Base-by-base conservation (phyloP, 2,113 vertebrate genomes). In the Hyperopisus bebe region DNA sequence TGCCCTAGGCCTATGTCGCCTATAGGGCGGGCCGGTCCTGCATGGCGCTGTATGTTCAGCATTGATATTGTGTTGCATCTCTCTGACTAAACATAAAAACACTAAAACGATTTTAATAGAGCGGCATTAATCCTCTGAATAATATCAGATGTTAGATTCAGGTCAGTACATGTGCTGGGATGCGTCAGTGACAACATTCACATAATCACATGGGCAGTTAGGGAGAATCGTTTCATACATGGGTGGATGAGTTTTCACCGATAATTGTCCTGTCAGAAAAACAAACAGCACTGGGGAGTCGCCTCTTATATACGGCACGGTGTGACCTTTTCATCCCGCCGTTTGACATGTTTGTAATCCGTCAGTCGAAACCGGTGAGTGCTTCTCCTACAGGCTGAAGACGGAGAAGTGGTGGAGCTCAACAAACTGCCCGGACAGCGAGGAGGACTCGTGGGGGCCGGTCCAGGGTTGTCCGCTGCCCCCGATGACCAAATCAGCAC, bases 321-420 rank as follows among this genome's bases (percentile, higher is more conserved):
- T 0, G 70, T 31, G 15, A 17, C 74, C 74, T 80, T 39, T 7
- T 6, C 7, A 39, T 2, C 4, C 1, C 15, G 35, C 48, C 39
- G 17, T 83, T 47, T 10, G 1, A n/a, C 39, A 46, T n/a, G 82
- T 84, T 3, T 51, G 15, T 35, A 31, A 27, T 3, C 9, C n/a
- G 11, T 8, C 1, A 19, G n/a, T 3, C 70, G 4, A n/a, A 27
- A 35, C 35, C n/a, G 31, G 10, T 46, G 77, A 44, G 35, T 83
- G 50, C 48, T 2, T 46, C 11, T 84, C 24, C 39, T 5, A 5
- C 51, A 89, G 88, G 77, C 51, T 89, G 77, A 89, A 89, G 51
- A 89, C 46, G 10, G 88, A 84, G 35, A 51, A 24, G 21, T 58
- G 51, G 50, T 89, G 88, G 88, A 35, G 50, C 21, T 84, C 48